These are phyloP conservation scores for Hypercompe scribonia DNA, from an alignment of 2,888 invertebrate genomes.

Conservation along the genomic window DNA sequence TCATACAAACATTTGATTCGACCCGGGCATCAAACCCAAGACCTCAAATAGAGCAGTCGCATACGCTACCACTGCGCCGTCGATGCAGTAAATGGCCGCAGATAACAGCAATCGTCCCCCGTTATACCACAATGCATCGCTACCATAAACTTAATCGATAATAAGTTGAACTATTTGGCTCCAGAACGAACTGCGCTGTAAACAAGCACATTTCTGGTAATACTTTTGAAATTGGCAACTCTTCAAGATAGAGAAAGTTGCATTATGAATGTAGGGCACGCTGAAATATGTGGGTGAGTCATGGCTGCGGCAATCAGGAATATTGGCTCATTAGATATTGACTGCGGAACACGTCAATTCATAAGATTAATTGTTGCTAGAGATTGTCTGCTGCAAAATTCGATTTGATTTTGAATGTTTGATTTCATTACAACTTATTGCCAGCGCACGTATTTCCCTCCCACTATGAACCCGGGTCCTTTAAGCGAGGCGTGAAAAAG, in stretches of 20 bases:
- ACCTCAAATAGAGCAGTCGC: no score
- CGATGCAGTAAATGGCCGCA: no score
- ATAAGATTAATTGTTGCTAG: neutral
- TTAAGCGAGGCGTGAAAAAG: no score
- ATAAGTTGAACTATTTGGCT: slow-evolving; percentile 3
- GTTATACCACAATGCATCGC: neutral
- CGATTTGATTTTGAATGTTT: neutral
- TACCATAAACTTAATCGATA: neutral
- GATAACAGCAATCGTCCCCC: no score
- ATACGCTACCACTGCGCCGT: no score
- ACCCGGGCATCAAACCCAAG: no score
- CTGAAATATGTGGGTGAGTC: neutral
- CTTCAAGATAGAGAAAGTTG: slow-evolving; percentile 23
- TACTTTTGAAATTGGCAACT: slow-evolving; percentile 15
- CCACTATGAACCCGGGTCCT: no score
- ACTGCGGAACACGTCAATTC: neutral
- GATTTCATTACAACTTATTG: no score
- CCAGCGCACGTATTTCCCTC: no score
- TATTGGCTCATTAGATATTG: neutral
- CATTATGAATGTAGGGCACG: slow-evolving; percentile 13
- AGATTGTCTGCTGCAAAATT: no score
- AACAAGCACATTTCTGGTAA: slow-evolving; percentile 10
- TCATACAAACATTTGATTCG: no score
- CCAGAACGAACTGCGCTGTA: neutral
- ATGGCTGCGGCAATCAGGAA: slow-evolving; percentile 3